Evolutionary conservation across 2,113 vertebrate genomes (phyloP), one percentile per base, ranked within the genome.

Genomic region (Cottus gobio): DNA sequence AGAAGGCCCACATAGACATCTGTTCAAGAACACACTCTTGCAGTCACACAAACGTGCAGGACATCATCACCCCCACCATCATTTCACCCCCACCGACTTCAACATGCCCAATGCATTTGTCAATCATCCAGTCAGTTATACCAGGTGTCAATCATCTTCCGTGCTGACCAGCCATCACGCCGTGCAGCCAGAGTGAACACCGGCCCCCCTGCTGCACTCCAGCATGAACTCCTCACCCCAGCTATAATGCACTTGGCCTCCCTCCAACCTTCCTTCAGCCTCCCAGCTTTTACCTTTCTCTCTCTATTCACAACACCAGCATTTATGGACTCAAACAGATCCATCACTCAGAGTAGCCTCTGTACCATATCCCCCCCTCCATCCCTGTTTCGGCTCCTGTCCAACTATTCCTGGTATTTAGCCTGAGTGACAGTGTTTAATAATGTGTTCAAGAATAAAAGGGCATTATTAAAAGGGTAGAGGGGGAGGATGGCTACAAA

Each of bases 351-450:
- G 69, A 79, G 83, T 76, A 75, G 85, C 83, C 77, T 67, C 37
- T 74, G 83, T 72, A 48, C 70, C 57, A 30, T 62, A 44, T 12
- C 42, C 56, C 50, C 18, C 31, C 13, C 60, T 39, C 57, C 34
- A 82, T 81, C 85, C 75, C 68, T 71, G 70, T 87, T 89, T 82
- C 37, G 89, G 89, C 90, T 84, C 76, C 76, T 77, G 75, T 87
- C 87, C 86, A 93, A 90, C 86, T 91, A 95, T 95, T 90, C 86
- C 91, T 90, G 92, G 91, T 91, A 94, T 94, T 93, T 87, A 92
- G 82, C 75, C 82, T 93, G 93, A 95, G 86, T 94, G 95, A 94
- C 93, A 93, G 92, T 82, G 71, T 93, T 93, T 94, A 95, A 95
- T 95, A 94, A 94, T 87, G 89, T 91, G 89, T 87, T 77, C 87